These are phyloP conservation scores for Mormyrus iriodes DNA, from an alignment of 2,113 vertebrate genomes.

Conservation along the genomic window DNA sequence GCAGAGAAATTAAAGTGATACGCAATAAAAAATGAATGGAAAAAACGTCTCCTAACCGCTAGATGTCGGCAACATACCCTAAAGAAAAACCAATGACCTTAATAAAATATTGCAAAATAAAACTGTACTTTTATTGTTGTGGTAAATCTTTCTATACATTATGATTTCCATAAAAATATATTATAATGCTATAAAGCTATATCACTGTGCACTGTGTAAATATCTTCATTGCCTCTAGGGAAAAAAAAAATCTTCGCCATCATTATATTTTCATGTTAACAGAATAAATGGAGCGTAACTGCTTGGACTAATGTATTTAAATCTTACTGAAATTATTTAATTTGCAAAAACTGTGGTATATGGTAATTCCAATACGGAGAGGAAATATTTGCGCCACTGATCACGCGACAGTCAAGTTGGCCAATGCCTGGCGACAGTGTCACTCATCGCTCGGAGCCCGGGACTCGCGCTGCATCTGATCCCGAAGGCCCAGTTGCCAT, in stretches of 20 bases:
- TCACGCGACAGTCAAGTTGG: not conserved
- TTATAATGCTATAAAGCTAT: not conserved
- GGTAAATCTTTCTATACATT: not conserved
- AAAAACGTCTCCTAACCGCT: not conserved
- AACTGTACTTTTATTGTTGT: not conserved
- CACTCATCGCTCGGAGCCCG: not conserved
- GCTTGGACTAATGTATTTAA: not conserved
- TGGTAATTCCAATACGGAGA: not conserved
- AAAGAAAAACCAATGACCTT: not conserved
- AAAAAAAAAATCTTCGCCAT: not conserved
- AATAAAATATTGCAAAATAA: not conserved
- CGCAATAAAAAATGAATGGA: not conserved
- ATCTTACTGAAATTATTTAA: not conserved
- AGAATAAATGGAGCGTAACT: not conserved
- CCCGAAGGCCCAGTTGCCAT: constrained; percentile 58
- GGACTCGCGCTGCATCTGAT: constrained; percentile 46
- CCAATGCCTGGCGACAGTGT: not conserved
- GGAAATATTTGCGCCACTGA: not conserved
- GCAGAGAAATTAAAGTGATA: not conserved
- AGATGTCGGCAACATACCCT: not conserved
- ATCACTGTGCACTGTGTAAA: not conserved
- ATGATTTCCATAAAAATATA: not conserved
- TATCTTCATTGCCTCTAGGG: not conserved
- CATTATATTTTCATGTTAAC: not conserved
- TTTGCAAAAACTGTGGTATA: not conserved